Percentiles rank a stretch among this genome's conserved stretches.
Conservation (phyloP, 2,113 vertebrate genomes). For the Capra hircus region DNA sequence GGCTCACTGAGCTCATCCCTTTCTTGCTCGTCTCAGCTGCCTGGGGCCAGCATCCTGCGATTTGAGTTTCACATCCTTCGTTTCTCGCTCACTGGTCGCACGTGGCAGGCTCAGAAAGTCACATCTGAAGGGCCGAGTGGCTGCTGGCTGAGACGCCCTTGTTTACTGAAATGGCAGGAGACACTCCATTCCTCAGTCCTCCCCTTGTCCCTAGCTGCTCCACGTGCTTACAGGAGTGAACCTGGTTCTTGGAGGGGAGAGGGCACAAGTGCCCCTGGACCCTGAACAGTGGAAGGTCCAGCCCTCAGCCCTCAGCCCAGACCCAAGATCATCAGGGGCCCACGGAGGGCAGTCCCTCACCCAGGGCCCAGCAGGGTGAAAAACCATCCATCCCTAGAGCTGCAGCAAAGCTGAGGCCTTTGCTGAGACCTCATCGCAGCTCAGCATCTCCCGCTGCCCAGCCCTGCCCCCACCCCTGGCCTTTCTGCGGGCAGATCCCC, state of each 20-base stretch:
- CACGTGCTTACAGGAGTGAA: fast-evolving
- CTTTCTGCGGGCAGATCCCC: fast-evolving
- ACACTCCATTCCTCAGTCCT: not conserved
- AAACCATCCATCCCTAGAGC: not conserved
- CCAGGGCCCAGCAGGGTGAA: not conserved
- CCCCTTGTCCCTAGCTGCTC: not conserved
- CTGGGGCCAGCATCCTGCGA: not conserved
- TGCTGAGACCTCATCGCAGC: fast-evolving
- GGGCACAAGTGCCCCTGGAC: not conserved
- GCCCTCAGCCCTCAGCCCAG: not conserved
- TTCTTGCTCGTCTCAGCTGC: not conserved
- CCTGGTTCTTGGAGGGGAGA: not conserved
- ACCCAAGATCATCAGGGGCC: no score
- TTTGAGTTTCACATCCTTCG: not conserved
- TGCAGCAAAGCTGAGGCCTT: not conserved
- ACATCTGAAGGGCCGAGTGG: not conserved
- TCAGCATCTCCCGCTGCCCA: not conserved
- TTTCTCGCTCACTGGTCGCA: not conserved
- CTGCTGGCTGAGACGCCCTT: not conserved
- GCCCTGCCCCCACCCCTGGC: not conserved
- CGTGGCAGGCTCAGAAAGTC: not conserved
- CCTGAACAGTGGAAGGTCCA: not conserved
- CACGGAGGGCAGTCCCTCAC: not conserved
- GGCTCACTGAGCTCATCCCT: not conserved
- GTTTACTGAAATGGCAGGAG: not conserved